Base-by-base conservation (phyloP, 2,797 vertebrate genomes). In the Acridotheres tristis region DNA sequence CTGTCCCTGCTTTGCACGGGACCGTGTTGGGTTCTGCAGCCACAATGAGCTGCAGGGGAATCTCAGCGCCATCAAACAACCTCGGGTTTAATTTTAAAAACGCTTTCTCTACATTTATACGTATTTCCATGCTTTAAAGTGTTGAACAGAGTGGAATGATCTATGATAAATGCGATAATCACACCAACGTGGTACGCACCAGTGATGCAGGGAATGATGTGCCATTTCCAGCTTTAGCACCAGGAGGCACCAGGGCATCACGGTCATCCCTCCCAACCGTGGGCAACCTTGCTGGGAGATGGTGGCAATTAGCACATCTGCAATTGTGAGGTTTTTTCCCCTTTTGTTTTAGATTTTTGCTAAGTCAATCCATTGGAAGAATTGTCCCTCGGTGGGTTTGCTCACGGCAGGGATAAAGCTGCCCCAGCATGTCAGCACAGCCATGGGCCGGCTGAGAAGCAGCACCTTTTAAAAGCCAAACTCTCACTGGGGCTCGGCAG, bases 201-300 rank as follows among this genome's bases (percentile, higher is more conserved):
- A 6, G 1, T 1, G 84, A 1, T 88, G 4, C 25, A 11, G 62
- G 1, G 11, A 94, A 96, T 86, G 98, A 98, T 97, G 29, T 98
- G 99, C 92, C 95, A 93, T 91, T 99, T 98, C 96, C 98, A 98
- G 50, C 99, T 98, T 95, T 97, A 97, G 85, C 99, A 99, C 97
- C 98, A 99, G 98, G 99, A 98, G 99, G 98, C 98, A n/a, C 98
- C 99, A 76, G 95, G 99, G 98, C 93, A 98, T 97, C 77, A 9
- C 2, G 1, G 11, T 22, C 55, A 5, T 19, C 32, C 26, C 27
- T 59, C 25, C 20, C 36, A 20, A 0, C 34, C 0, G 0, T 1
- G 27, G 21, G 17, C 3, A 3, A 0, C 68, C 0, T 1, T 13
- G 4, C 0, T 16, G 36, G 61, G 65, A 59, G 14, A 13, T 5